Evolutionary conservation across 2,888 invertebrate genomes (phyloP).

Genomic region (Chrysotoxum bicinctum): DNA sequence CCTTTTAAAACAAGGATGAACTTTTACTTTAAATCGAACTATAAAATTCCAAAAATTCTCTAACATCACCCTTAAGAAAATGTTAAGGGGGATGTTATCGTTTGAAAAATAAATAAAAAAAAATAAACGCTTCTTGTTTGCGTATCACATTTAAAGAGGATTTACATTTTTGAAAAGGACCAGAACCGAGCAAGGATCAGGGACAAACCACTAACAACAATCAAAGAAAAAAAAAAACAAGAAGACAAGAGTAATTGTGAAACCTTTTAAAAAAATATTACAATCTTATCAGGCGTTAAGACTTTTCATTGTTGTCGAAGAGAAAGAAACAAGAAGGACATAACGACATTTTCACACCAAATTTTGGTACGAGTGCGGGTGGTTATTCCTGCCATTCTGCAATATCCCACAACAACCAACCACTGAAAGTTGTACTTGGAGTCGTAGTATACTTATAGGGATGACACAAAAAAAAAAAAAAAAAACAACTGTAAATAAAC

Average conservation of each 20-base stretch:
- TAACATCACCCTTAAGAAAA: constrained; percentile 14
- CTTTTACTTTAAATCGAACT: constrained; percentile 63
- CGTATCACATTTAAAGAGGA: constrained; percentile 71
- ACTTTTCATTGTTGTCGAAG: constrained; percentile 57
- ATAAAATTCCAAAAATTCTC: constrained; percentile 33
- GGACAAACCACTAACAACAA: neutral
- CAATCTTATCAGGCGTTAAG: constrained; percentile 72
- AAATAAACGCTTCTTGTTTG: constrained; percentile 57
- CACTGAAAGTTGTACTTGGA: constrained; percentile 13
- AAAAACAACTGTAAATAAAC: constrained; percentile 45
- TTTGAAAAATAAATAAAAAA: constrained; percentile 18
- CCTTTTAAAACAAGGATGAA: neutral
- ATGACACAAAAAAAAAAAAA: constrained; percentile 5
- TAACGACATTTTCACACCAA: constrained; percentile 72
- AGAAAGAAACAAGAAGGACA: constrained; percentile 51
- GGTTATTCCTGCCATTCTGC: constrained; percentile 8
- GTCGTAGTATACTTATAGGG: neutral
- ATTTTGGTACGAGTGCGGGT: constrained; percentile 18
- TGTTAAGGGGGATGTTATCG: constrained; percentile 53
- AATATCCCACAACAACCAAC: constrained; percentile 1
- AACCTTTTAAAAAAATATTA: constrained; percentile 73
- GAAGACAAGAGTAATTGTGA: constrained; percentile 70
- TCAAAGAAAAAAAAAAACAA: constrained; percentile 5
- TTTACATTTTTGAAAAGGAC: constrained; percentile 68
- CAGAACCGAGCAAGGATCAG: neutral